Evolutionary conservation across 2,888 invertebrate species (phyloP), one percentile per base, ranked within the genome.

Genomic region (Chloroclysta siterata): DNA sequence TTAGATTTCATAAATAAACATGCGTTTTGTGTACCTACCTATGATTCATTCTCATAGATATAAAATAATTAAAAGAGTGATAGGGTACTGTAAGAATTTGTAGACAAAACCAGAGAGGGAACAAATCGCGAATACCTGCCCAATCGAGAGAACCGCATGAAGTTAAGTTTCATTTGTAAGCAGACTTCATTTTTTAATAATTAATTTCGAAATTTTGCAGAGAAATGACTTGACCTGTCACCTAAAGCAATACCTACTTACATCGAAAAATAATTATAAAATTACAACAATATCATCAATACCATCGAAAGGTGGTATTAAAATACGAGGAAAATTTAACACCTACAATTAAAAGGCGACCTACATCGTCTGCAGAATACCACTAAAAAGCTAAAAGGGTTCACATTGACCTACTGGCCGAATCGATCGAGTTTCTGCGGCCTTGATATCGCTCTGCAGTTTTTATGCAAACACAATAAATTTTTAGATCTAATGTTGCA

Each of bases 341-440:
- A 42, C 52, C 48, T 51, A 53, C 52, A 55, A 55, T 53, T 60
- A 55, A 61, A 58, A 68, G 60, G 65, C 58, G 29, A 68, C 54
- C 63, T 5, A 22, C 63, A 51, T 64, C 56, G 29, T 65, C 47
- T 42, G 14, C 44, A 58, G 42, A 17, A 44, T 50, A 47, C 36
- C 28, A 57, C 60, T 65, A 60, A 63, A 63, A 67, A 59, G 63
- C 53, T 61, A 66, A 60, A 66, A 68, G 63, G 65, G 68, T 54
- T 67, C 44, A 66, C 73, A 70, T 71, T 74, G 72, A 71, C 70
- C 73, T 53, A 71, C 63, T 72, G 66, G 52, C 68, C 58, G 41
- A 55, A 57, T 41, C 56, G 63, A 55, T 58, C 65, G 61, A 56
- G 64, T 65, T 65, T 53, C 47, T 39, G 46, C 52, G 57, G 22